phyloP scores from a whole-genome alignment of 2,888 invertebrate species.

The Nasonovia ribisnigri region DNA sequence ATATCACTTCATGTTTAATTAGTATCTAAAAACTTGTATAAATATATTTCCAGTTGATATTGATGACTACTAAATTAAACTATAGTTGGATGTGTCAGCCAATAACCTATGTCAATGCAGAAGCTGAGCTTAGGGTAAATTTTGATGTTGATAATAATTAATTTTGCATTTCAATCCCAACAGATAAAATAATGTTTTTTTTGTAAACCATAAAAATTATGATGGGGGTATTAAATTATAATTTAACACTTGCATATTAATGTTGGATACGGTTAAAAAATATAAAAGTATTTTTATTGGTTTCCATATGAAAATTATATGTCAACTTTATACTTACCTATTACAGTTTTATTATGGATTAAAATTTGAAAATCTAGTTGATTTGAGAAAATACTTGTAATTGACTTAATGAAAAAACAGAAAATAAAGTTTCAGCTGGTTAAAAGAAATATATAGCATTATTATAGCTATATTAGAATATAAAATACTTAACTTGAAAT shows the following conservation, averaged over 20 bases:
- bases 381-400: not conserved
- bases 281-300: not conserved
- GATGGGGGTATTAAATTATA: not conserved
- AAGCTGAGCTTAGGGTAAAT: constrained; percentile 51
- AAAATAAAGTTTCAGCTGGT: not conserved
- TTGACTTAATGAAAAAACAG: not conserved
- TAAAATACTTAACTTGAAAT: not conserved
- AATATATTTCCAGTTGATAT: constrained; percentile 33
- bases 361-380: not conserved
- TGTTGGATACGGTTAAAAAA: not conserved
- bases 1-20: not conserved
- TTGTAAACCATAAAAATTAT: not conserved
- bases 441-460: not conserved
- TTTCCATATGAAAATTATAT: not conserved
- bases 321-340: not conserved
- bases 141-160: not conserved
- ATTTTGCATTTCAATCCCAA: not conserved
- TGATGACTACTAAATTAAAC: constrained; percentile 47
- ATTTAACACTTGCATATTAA: not conserved
- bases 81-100: constrained; percentile 58
- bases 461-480: not conserved
- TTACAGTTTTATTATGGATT: not conserved
- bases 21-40: not conserved
- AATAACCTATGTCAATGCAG: constrained; percentile 42
- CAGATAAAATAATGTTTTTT: not conserved